Base-by-base conservation (phyloP, 2,797 vertebrate species). In the Bradypodion ventrale region DNA sequence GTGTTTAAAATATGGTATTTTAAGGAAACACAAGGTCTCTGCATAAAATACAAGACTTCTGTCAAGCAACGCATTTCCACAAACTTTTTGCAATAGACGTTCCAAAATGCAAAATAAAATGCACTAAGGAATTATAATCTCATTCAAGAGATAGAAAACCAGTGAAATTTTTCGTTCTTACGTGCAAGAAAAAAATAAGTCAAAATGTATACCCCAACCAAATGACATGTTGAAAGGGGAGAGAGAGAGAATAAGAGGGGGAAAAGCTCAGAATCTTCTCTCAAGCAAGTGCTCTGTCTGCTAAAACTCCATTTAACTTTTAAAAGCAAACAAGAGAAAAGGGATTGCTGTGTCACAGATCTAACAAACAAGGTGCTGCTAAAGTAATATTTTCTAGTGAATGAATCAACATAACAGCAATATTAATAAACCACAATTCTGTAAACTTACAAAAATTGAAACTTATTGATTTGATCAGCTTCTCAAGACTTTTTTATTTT, bases 161-260 rank as follows among this genome's bases (percentile, higher is more conserved):
- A 19, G 52, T 56, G 52, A 56, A 56, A 56, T 56, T 16, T 56
- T 56, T 21, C 56, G 52, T 56, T 56, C 52, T 56, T 56, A 21
- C 52, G 13, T 13, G 52, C 52, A 56, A 56, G 52, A 4, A 56
- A 56, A 56, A 56, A 56, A 56, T n/a, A n/a, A 56, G 16, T 19
- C 16, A 56, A 21, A 49, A 12, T 49, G 7, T 49, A 76, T 75
- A 85, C 65, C 65, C 82, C 80, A 83, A 86, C 89, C n/a, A 70
- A 83, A 80, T 88, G 93, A 94, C 89, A 91, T 84, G 86, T 89
- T 77, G 12, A 83, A 85, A 87, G 77, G 85, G 10, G 10, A 56
- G 49, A 80, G 49, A 82, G 9, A 2, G 90, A 85, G 75, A 87
- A 60, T 85, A 81, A 90, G 88, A 86, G 49, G n/a, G n/a, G 2